phyloP scores from a whole-genome alignment of 2,113 vertebrate genomes.

The Colistium nudipinnis region DNA sequence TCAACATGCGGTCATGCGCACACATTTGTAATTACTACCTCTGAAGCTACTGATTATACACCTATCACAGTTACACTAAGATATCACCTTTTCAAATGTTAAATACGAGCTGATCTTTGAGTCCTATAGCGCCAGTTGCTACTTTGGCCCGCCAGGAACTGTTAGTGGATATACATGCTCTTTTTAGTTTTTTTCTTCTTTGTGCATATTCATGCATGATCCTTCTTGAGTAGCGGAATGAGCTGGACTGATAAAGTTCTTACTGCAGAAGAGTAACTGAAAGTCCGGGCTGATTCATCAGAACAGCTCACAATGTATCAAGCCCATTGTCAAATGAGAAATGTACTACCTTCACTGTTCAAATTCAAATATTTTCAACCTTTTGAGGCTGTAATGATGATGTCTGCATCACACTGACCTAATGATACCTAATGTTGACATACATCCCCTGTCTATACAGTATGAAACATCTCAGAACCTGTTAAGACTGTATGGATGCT shows the following conservation, averaged over 20 bases:
- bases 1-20: conserved; percentile 42
- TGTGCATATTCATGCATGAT: conserved; percentile 2
- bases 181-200: conserved; percentile 17
- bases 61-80: conserved; percentile 28
- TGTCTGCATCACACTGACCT: background rate
- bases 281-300: conserved; percentile 1
- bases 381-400: background rate
- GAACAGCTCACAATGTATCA: background rate
- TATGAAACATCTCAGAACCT: background rate
- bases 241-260: conserved; percentile 4
- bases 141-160: conserved; percentile 16
- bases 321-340: background rate
- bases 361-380: background rate
- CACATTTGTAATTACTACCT: conserved; percentile 79
- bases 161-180: conserved; percentile 34
- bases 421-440: too few species aligned
- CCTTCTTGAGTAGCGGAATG: conserved; percentile 14
- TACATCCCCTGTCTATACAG: background rate
- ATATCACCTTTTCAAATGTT: conserved; percentile 30
- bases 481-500: background rate
- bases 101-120: conserved; percentile 26
- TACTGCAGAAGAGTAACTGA: background rate
- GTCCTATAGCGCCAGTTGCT: conserved; percentile 31
- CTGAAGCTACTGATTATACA: conserved; percentile 64
- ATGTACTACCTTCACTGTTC: background rate